Percentiles rank a stretch among this genome's conserved stretches.
Conservation (phyloP, 2,797 vertebrate genomes). For the Pseudomugil tenellus region DNA sequence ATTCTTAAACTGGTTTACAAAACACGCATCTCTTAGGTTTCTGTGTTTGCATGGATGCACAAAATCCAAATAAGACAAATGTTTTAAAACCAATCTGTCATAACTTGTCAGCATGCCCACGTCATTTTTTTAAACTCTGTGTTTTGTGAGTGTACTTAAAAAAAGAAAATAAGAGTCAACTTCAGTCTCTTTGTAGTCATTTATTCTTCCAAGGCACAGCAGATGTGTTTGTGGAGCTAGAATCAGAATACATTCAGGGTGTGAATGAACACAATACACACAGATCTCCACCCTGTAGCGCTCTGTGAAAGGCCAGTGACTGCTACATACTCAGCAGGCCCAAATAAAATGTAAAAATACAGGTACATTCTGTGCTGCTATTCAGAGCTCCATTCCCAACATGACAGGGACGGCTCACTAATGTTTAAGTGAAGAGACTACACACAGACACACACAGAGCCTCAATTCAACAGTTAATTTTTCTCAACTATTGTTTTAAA, state of each 20-base stretch:
- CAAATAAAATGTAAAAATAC: conserved; percentile 46
- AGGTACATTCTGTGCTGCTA: conserved; percentile 39
- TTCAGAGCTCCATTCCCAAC: conserved; percentile 24
- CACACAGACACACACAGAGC: conserved; percentile 40
- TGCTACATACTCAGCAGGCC: conserved; percentile 68
- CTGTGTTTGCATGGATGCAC: too few relatives aligned
- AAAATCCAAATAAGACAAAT: too few relatives aligned
- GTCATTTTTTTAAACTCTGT: neutral
- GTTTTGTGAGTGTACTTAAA: too few relatives aligned
- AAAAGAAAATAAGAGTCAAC: conserved; percentile 10
- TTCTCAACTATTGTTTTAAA: conserved; percentile 22
- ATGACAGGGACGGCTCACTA: conserved; percentile 33
- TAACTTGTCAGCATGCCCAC: too few relatives aligned
- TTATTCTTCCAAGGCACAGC: conserved; percentile 86
- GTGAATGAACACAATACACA: conserved; percentile 64
- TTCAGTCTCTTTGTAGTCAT: conserved; percentile 53
- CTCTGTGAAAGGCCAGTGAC: conserved; percentile 59
- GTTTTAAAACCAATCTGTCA: too few relatives aligned
- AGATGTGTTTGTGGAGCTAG: conserved; percentile 81
- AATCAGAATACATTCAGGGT: conserved; percentile 80
- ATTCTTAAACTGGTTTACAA: too few relatives aligned
- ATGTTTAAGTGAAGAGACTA: conserved; percentile 43
- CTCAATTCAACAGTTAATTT: conserved; percentile 46
- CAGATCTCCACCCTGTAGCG: conserved; percentile 60
- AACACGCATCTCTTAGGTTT: too few relatives aligned